Evolutionary conservation across 2,113 vertebrate genomes (phyloP).

Genomic region (Gallinago paraguaiae): DNA sequence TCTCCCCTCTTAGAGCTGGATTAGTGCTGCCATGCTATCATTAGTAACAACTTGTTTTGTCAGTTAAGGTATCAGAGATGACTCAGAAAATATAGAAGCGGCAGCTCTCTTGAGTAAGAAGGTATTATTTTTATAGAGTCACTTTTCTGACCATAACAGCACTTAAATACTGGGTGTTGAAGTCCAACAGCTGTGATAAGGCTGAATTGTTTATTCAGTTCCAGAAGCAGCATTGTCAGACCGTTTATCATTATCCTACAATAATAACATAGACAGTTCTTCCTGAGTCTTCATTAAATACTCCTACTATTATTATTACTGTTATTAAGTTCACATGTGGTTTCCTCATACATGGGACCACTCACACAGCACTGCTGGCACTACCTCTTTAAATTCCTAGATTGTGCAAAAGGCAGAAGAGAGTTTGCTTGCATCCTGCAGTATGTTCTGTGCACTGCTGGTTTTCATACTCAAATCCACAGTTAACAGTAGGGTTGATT

Average conservation of each 20-base stretch:
- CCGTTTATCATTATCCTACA: not conserved
- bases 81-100: not conserved
- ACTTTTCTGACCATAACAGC: conserved; percentile 4
- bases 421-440: not conserved
- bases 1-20: not conserved
- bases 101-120: not conserved
- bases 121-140: conserved; percentile 12
- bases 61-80: not conserved
- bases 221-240: not conserved
- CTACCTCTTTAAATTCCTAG: conserved; percentile 42
- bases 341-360: not conserved
- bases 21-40: not conserved
- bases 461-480: conserved; percentile 4
- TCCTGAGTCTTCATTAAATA: not conserved
- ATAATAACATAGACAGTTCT: not conserved
- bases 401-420: not conserved
- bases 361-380: not conserved
- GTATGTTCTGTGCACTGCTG: not conserved
- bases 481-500: conserved; percentile 18
- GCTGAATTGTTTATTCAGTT: conserved; percentile 29
- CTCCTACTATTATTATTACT: not conserved
- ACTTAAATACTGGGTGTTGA: not conserved
- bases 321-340: not conserved
- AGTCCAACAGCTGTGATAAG: not conserved
- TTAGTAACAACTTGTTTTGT: not conserved